Evolutionary conservation across 2,888 invertebrate species (phyloP), one percentile per base, ranked within the genome.

Genomic region (Bruchidius siliquastri): DNA sequence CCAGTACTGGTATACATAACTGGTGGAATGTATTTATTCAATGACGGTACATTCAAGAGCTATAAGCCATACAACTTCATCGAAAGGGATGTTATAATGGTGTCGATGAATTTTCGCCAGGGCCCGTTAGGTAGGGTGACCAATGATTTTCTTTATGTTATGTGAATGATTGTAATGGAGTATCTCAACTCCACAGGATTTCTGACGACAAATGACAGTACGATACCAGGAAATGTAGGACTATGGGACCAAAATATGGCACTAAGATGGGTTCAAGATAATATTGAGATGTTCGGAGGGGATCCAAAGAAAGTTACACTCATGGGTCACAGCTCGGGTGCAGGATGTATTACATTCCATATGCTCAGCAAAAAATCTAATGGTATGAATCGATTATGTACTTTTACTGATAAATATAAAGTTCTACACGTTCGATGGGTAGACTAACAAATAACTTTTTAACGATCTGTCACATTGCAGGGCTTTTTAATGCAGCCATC

Each of bases 1-100:
- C 78, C 81, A 22, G 82, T 83, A 0, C 79, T 82, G 77, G 77
- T 82, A 18, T 82, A 74, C 71, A 77, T 83, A 22, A 77, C 80
- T 71, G 83, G 82, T 8, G 83, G 83, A 2, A 78, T 75, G 0
- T 81, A 79, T 67, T 72, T 20, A 1, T 22, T 21, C 1, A 72
- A 74, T 0, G 76, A 77, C 75, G 76, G 73, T 0, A 77, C 75
- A 18, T 70, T 74, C 26, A 68, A 77, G 49, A 67, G 67, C 20
- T 76, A 74, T 69, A 77, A 78, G 66, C 80, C 80, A 22, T 73
- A 78, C 68, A 78, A 74, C 73, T 74, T 79, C 21, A 74, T 80
- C 18, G 75, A 76, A 20, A 70, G 78, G 26, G 77, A 76, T 26
- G 72, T 80, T 67, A 26, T 80, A 26, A 21, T 79, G 20, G 79